Conservation (phyloP, 2,888 invertebrate species). For the Parnassius smintheus region DNA sequence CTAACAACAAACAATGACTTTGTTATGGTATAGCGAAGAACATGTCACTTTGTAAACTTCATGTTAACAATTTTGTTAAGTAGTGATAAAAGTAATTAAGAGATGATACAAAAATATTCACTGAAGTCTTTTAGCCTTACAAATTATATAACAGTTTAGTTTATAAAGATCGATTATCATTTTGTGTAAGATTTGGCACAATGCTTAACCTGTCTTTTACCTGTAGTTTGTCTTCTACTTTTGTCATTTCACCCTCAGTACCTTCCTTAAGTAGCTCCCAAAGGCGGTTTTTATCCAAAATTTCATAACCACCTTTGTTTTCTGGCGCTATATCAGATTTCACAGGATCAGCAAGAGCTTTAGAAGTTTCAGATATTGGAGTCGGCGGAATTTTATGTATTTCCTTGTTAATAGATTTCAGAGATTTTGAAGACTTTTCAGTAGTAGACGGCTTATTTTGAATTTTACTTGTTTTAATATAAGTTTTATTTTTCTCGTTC, state of each 20-base stretch:
- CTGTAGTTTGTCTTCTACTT: conserved; percentile 65
- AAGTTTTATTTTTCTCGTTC: conserved; percentile 36
- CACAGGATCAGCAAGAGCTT: conserved; percentile 49
- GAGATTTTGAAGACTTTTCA: conserved; percentile 54
- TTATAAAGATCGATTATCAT: conserved; percentile 72
- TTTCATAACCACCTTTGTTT: conserved; percentile 78
- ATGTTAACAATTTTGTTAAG: conserved; percentile 30
- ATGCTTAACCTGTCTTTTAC: conserved; percentile 57
- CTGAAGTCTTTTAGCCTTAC: conserved; percentile 74
- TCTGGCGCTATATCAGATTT: conserved; percentile 70
- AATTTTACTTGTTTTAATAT: conserved; percentile 50
- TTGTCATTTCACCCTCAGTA: conserved; percentile 53
- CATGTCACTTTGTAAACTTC: neutral
- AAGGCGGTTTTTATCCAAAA: conserved; percentile 81
- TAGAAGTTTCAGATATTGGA: conserved; percentile 76
- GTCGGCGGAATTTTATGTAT: conserved; percentile 72
- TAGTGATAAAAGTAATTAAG: conserved; percentile 12
- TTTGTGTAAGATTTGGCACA: conserved; percentile 54
- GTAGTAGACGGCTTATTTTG: conserved; percentile 46
- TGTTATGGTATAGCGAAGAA: conserved; percentile 55
- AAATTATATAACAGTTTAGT: conserved; percentile 69
- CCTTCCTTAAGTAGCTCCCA: conserved; percentile 84
- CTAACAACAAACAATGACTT: conserved; percentile 67
- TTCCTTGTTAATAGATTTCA: conserved; percentile 77
- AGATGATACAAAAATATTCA: conserved; percentile 72